Base-by-base conservation (phyloP, 2,888 invertebrate genomes). In the Cephalotes varians region DNA sequence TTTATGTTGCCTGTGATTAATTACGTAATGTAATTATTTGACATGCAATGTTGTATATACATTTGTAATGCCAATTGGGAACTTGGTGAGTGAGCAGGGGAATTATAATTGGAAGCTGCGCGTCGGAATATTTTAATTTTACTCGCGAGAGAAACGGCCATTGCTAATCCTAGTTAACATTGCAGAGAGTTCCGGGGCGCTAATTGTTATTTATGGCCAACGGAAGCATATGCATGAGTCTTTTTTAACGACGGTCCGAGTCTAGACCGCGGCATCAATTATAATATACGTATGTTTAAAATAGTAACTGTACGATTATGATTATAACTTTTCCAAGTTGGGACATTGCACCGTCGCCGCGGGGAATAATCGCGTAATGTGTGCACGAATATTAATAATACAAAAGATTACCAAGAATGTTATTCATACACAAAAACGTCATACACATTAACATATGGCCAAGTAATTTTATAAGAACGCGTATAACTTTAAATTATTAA, bases 91-190 rank as follows among this genome's bases (percentile, higher is more conserved):
- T 47, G 44, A 56, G 21, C 21, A 18, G 2, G 31, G 18, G 44
- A 56, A 69, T 69, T 79, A 34, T 69, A 79, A 79, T 79, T 79
- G 77, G 56, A 69, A 3, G 44, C 21, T 47, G 34, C 31, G 34
- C 31, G 12, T 4, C 25, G 31, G 18, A 69, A 79, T 69, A 79
- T 69, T 79, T 79, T 79, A 69, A 51, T 79, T 79, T 69, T 69
- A 25, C 34, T 77, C 69, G 12, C 56, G 77, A 79, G 77, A 79
- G 37, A 79, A 77, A 56, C 56, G 44, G 28, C 56, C 44, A 54
- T 56, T 56, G 56, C 56, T 79, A 79, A 79, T 79, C 44, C 77
- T 56, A 69, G 69, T 79, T 79, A 79, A 79, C 56, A 69, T 79
- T 34, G 44, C 31, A 44, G 69, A 69, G 69, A 79, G 69, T 69